Percentiles rank a stretch among this genome's conserved stretches.
Conservation (phyloP, 2,113 vertebrate genomes). For the Phrynosoma blainvillii region DNA sequence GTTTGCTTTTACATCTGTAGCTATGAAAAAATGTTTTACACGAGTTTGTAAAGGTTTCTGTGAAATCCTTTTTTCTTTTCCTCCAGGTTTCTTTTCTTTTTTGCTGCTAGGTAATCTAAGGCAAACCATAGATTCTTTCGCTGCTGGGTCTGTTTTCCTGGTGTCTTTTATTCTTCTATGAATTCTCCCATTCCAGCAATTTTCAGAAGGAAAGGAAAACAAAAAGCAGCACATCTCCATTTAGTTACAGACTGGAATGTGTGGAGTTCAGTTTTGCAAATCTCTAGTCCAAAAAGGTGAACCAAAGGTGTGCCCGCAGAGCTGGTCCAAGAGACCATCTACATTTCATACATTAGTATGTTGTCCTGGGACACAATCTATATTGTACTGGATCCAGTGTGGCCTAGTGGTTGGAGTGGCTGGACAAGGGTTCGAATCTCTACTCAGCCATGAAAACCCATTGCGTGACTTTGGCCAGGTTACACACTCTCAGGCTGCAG, state of each 20-base stretch:
- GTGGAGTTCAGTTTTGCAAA: background rate
- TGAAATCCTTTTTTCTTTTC: background rate
- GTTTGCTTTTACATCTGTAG: background rate
- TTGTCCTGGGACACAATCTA: background rate
- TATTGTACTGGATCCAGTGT: no score
- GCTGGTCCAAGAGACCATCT: background rate
- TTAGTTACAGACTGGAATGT: background rate
- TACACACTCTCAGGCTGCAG: no score
- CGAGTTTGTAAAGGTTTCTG: background rate
- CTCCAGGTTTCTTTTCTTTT: no score
- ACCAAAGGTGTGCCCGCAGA: background rate
- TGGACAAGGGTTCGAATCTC: no score
- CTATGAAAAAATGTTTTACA: background rate
- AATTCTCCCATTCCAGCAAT: no score
- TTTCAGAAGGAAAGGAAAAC: background rate
- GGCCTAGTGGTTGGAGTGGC: no score
- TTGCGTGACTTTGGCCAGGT: no score
- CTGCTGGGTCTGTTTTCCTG: background rate
- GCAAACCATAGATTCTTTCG: background rate
- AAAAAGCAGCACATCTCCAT: background rate
- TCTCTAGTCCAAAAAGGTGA: background rate
- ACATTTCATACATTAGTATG: background rate
- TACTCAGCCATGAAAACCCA: no score
- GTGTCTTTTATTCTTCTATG: background rate
- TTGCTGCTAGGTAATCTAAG: background rate